Evolutionary conservation across 1,140 invertebrate species (phyloP).

Genomic region (Drosophila dunni): DNA sequence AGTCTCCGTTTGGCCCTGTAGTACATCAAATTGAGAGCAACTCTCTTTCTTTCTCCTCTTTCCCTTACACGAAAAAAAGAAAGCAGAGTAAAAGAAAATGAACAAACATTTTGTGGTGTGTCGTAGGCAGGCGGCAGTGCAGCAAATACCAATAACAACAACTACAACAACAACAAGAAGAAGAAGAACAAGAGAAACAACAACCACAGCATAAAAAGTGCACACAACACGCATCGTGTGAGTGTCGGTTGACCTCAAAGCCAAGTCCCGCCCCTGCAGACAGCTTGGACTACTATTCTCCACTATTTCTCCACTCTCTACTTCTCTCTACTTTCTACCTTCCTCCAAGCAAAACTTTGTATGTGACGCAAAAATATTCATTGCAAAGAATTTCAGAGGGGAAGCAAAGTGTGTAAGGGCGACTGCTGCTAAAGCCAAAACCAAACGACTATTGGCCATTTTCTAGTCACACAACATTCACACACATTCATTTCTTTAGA

Average conservation of each 20-base stretch:
- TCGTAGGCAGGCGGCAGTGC: slow-evolving; percentile 46
- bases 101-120: slow-evolving; percentile 67
- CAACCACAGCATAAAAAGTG: slow-evolving; percentile 26
- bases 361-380: slow-evolving; percentile 77
- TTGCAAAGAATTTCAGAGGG: slow-evolving; percentile 40
- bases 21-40: slow-evolving; percentile 66
- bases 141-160: slow-evolving; percentile 23
- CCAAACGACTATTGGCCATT: slow-evolving; percentile 68
- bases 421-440: slow-evolving; percentile 11
- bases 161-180: neutral
- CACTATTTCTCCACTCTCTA: too few species aligned
- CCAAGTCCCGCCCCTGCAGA: slow-evolving; percentile 27
- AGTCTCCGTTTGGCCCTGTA: slow-evolving; percentile 4
- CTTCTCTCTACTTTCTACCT: neutral
- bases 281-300: slow-evolving; percentile 19
- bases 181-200: neutral
- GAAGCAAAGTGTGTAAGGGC: neutral
- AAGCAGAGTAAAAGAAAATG: slow-evolving; percentile 31
- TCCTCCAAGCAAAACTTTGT: slow-evolving; percentile 37
- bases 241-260: slow-evolving; percentile 30
- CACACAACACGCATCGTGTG: slow-evolving; percentile 61
- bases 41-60: neutral
- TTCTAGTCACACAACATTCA: slow-evolving; percentile 46
- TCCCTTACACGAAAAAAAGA: neutral
- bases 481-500: slow-evolving; percentile 25